These are phyloP conservation scores for Portunus trituberculatus DNA, from an alignment of 1,140 invertebrate genomes.

Conservation along the genomic window DNA sequence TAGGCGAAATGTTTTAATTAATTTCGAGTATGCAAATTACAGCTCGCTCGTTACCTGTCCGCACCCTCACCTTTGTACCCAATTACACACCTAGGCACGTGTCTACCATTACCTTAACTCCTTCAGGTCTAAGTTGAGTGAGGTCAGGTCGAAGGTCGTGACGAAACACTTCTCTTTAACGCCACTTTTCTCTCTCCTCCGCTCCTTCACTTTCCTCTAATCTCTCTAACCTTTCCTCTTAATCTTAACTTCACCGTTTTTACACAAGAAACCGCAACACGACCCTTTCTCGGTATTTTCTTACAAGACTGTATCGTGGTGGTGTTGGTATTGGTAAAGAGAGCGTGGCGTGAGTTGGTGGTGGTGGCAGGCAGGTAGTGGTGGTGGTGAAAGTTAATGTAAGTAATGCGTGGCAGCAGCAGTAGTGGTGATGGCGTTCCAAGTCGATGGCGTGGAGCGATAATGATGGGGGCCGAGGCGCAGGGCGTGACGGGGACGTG, in stretches of 20 bases:
- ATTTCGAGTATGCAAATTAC: neutral
- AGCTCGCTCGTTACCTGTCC: neutral
- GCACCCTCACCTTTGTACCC: neutral
- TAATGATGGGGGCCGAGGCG: neutral
- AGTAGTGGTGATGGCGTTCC: neutral
- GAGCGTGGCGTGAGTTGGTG: too few relatives aligned
- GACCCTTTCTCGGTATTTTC: too few relatives aligned
- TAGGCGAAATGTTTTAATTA: neutral
- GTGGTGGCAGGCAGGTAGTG: neutral
- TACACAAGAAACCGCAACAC: too few relatives aligned
- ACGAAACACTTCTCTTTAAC: neutral
- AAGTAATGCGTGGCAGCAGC: neutral
- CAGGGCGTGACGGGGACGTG: neutral
- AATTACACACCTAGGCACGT: slow-evolving; percentile 8
- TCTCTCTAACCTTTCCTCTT: too few relatives aligned
- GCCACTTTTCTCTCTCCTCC: neutral
- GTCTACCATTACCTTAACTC: neutral
- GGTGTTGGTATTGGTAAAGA: neutral
- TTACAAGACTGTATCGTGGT: neutral
- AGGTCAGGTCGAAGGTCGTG: neutral
- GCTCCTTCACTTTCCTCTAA: too few relatives aligned
- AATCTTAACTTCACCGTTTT: too few relatives aligned
- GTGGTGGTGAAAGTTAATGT: neutral
- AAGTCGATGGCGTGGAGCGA: neutral
- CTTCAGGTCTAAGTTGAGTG: neutral